Percentiles rank a stretch among this genome's conserved stretches.
Conservation (phyloP, 2,797 vertebrate species). For the Cephalopachus bancanus region DNA sequence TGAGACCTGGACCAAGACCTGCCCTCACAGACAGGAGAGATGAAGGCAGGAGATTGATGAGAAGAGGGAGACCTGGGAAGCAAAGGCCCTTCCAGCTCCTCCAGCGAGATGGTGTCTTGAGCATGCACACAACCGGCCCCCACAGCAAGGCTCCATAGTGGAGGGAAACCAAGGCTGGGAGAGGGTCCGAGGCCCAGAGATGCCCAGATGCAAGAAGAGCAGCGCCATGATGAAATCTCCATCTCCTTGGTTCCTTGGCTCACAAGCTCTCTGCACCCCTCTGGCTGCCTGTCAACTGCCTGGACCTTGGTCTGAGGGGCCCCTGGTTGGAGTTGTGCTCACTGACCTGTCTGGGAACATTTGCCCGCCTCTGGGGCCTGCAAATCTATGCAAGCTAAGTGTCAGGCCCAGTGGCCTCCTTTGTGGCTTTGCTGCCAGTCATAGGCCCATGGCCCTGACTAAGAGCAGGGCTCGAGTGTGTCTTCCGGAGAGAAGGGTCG, state of each 20-base stretch:
- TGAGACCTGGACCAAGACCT: constrained; percentile 30
- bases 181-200: constrained; percentile 79
- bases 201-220: constrained; percentile 75
- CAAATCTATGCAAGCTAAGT: constrained; percentile 83
- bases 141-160: constrained; percentile 30
- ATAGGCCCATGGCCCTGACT: constrained; percentile 92
- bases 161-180: constrained; percentile 42
- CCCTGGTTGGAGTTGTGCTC: constrained; percentile 88
- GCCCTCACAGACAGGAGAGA: constrained; percentile 22
- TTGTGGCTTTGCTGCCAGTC: constrained; percentile 89
- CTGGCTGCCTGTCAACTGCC: constrained; percentile 64
- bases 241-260: constrained; percentile 81
- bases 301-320: constrained; percentile 60
- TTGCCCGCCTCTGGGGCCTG: constrained; percentile 48
- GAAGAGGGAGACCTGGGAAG: constrained; percentile 19
- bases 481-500: constrained; percentile 94
- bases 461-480: constrained; percentile 96
- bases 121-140: constrained; percentile 49
- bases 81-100: background rate
- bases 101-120: background rate
- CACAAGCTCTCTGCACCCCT: background rate
- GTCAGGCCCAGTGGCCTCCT: constrained; percentile 86
- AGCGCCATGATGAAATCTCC: constrained; percentile 70
- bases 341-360: constrained; percentile 71
- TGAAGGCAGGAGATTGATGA: background rate